These are phyloP conservation scores for Noctua janthina DNA, from an alignment of 2,888 invertebrate genomes.

Conservation along the genomic window DNA sequence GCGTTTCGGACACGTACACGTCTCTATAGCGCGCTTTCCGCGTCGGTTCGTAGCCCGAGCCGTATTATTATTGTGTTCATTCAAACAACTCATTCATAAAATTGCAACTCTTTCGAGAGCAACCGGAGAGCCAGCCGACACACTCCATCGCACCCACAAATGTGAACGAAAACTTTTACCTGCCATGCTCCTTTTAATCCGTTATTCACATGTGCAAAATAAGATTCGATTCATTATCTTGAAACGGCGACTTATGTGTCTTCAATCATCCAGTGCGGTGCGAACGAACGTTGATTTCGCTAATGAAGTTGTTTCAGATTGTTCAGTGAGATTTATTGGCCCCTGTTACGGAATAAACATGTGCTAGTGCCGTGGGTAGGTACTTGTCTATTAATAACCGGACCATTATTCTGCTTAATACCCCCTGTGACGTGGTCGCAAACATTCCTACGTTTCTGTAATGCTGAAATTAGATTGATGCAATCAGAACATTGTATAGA, in stretches of 20 bases:
- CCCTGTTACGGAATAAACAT: constrained; percentile 82
- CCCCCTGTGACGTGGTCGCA: constrained; percentile 79
- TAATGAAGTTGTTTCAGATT: constrained; percentile 87
- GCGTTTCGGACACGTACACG: constrained; percentile 76
- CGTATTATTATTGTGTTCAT: constrained; percentile 86
- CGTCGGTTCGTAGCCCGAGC: constrained; percentile 76
- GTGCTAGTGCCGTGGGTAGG: constrained; percentile 80
- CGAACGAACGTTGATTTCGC: constrained; percentile 78
- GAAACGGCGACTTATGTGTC: constrained; percentile 69
- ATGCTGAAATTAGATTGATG: constrained; percentile 76
- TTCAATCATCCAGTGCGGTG: constrained; percentile 74
- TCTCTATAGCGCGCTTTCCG: constrained; percentile 75
- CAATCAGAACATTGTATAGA: constrained; percentile 58
- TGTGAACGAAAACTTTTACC: constrained; percentile 73
- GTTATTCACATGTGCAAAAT: constrained; percentile 71
- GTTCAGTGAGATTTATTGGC: constrained; percentile 84
- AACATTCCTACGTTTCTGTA: constrained; percentile 77
- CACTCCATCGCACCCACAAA: constrained; percentile 81
- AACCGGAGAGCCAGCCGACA: constrained; percentile 81
- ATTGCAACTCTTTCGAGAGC: constrained; percentile 85
- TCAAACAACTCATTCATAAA: constrained; percentile 90
- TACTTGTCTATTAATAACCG: constrained; percentile 86
- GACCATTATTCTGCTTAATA: constrained; percentile 82
- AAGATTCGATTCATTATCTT: constrained; percentile 71
- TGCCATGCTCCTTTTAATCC: constrained; percentile 68